Base-by-base conservation (phyloP, 2,888 invertebrate genomes). In the Augiades crinisus region DNA sequence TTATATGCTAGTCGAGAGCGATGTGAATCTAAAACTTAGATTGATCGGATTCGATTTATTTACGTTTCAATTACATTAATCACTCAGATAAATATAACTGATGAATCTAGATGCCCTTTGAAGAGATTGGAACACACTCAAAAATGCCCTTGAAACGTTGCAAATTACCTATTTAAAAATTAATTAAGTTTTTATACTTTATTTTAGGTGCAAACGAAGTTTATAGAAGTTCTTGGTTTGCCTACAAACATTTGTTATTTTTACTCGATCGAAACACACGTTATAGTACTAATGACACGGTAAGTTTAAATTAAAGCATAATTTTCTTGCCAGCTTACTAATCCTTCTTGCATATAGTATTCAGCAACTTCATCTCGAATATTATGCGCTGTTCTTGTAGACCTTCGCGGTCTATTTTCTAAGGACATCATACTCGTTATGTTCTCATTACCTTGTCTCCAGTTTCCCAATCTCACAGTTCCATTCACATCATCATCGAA, bases 191-290 rank as follows among this genome's bases (percentile, higher is more conserved):
- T n/a, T n/a, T n/a, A n/a, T n/a, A n/a, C n/a, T n/a, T n/a, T n/a
- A 55, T 57, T 58, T 56, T 54, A 58, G 57, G 60, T 56, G 57
- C 58, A 55, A 53, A 56, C 31, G 44, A 60, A 58, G 50, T 58
- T 8, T 60, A 60, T 47, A 47, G 45, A 24, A 51, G 46, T 45
- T 44, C 27, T 31, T 52, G 55, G 47, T 52, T 52, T 40, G 55
- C 55, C 22, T 57, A 60, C 49, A 53, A 57, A 57, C 31, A 53
- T 34, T 46, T 60, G 53, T 31, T 50, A 57, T 60, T 60, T 58
- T 47, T 60, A 47, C 52, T 56, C 40, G 60, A 58, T 54, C 57
- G 60, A 54, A 54, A 57, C 55, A 57, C 33, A 53, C 56, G 56
- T 55, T 52, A 56, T 43, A 44, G 27, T 14, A 56, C 55, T 55